Evolutionary conservation across 2,797 vertebrate species (phyloP).

Genomic region (Arnoldichthys spilopterus): DNA sequence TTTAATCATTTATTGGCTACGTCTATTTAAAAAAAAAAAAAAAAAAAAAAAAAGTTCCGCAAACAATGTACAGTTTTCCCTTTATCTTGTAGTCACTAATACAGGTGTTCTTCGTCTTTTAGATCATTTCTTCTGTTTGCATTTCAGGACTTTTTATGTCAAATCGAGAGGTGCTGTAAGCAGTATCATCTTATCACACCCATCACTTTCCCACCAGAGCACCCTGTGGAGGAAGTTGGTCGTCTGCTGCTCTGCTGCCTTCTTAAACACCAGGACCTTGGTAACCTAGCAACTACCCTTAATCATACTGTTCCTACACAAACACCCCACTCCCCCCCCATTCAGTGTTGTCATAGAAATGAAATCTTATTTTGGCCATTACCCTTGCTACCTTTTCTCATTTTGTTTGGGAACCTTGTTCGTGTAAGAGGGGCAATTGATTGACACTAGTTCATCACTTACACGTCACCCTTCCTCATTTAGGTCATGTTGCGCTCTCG

Average conservation of each 20-base stretch:
- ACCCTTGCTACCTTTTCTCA: too few relatives aligned
- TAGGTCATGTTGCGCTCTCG: constrained; percentile 93
- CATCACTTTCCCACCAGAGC: constrained; percentile 94
- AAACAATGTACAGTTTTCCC: too few relatives aligned
- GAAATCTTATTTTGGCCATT: background rate
- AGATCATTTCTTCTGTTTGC: background rate
- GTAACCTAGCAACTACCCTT: constrained; percentile 76
- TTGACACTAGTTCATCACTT: background rate
- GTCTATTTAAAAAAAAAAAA: background rate
- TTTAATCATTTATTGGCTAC: background rate
- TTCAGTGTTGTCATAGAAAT: background rate
- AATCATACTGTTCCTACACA: background rate
- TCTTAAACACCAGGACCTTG: constrained; percentile 97
- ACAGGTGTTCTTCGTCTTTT: background rate
- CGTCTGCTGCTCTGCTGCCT: constrained; percentile 95
- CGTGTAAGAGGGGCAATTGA: too few relatives aligned
- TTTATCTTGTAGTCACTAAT: too few relatives aligned
- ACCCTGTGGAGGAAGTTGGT: constrained; percentile 98
- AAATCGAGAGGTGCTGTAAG: constrained; percentile 96
- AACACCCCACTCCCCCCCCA: too few relatives aligned
- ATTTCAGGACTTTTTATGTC: constrained; percentile 94
- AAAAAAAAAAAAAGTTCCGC: too few relatives aligned
- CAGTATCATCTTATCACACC: constrained; percentile 97
- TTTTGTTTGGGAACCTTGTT: too few relatives aligned
- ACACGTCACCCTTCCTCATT: background rate